Evolutionary conservation across 1,140 invertebrate genomes (phyloP).

Genomic region (Leptinotarsa texana): DNA sequence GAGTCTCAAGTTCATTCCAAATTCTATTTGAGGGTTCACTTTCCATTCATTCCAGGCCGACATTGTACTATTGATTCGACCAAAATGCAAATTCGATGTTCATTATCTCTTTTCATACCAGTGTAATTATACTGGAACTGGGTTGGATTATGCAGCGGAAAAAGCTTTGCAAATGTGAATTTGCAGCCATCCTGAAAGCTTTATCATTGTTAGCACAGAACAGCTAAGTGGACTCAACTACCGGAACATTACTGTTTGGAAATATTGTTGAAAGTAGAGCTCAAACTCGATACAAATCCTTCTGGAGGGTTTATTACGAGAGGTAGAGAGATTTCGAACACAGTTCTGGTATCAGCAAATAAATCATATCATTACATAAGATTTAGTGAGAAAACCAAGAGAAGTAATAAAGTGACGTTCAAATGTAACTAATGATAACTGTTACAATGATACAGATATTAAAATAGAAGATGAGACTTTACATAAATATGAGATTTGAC

Average conservation of each 20-base stretch:
- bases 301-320: neutral
- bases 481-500: too few species aligned
- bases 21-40: neutral
- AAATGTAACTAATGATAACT: too few species aligned
- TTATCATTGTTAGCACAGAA: neutral
- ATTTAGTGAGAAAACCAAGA: too few species aligned
- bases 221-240: neutral
- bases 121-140: neutral
- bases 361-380: too few species aligned
- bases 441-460: too few species aligned
- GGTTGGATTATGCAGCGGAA: neutral
- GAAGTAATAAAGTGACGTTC: too few species aligned
- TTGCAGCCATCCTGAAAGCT: neutral
- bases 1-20: neutral
- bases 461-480: too few species aligned
- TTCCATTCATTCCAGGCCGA: neutral
- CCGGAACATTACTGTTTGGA: neutral
- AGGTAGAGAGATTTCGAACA: neutral
- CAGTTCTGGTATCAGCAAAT: neutral
- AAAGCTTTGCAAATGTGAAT: constrained; percentile 3
- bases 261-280: neutral
- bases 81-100: neutral
- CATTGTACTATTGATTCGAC: neutral
- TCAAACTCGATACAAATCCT: neutral
- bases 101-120: neutral